Percentiles rank a stretch among this genome's conserved stretches.
Conservation (phyloP, 1,140 invertebrate species). For the Trichonephila inaurata region DNA sequence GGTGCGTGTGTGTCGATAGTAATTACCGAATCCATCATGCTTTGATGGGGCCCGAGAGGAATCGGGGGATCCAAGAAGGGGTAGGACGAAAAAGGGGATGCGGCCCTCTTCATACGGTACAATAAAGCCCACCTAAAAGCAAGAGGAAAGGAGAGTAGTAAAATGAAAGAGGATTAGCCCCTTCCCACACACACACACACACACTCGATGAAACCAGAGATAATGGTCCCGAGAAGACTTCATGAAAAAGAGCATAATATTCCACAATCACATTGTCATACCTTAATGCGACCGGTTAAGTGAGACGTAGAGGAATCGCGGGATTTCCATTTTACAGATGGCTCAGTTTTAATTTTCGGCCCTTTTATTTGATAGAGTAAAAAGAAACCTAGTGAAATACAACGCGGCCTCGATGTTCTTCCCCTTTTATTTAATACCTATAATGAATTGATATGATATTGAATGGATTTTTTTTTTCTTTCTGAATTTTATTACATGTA, state of each 20-base stretch:
- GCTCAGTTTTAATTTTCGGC: slow-evolving; percentile 50
- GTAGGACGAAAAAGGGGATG: slow-evolving; percentile 21
- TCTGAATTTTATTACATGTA: background rate
- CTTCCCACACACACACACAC: too few relatives aligned
- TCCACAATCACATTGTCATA: slow-evolving; percentile 62
- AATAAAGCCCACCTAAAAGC: slow-evolving; percentile 32
- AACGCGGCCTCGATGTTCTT: background rate
- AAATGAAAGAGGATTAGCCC: slow-evolving; percentile 67
- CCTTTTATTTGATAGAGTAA: background rate
- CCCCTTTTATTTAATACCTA: background rate
- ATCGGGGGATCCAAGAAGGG: slow-evolving; percentile 6
- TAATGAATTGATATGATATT: background rate
- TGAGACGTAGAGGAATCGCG: slow-evolving; percentile 28
- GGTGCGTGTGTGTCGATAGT: background rate
- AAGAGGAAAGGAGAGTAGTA: slow-evolving; percentile 17
- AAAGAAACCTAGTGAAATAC: slow-evolving; percentile 2
- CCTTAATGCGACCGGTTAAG: slow-evolving; percentile 65
- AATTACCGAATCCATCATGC: slow-evolving; percentile 67
- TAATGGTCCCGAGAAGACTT: slow-evolving; percentile 60
- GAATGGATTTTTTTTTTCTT: background rate
- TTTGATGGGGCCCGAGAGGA: slow-evolving; percentile 46
- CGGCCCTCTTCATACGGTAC: background rate
- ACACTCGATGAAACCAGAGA: slow-evolving; percentile 67
- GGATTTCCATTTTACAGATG: slow-evolving; percentile 55
- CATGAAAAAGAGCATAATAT: slow-evolving; percentile 65